Conservation (phyloP, 2,888 invertebrate genomes). For the Drymonia ruficornis region DNA sequence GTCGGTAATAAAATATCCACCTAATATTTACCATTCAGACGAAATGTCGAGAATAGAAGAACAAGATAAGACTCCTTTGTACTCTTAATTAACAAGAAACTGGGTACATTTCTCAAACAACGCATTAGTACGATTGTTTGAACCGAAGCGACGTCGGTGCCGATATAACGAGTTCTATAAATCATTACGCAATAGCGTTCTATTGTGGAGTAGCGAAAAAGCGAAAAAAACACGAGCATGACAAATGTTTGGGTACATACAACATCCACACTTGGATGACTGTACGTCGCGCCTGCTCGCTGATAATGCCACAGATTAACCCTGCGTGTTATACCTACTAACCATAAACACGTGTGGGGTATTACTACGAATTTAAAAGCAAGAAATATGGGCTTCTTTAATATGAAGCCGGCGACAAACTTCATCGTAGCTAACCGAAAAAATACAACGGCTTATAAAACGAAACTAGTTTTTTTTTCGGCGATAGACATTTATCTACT, state of each 20-base stretch:
- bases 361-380: slow-evolving; percentile 11
- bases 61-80: slow-evolving; percentile 22
- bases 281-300: slow-evolving; percentile 12
- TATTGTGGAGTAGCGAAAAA: slow-evolving; percentile 7
- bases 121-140: slow-evolving; percentile 12
- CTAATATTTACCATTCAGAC: slow-evolving; percentile 1
- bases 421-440: neutral
- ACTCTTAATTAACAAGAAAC: slow-evolving; percentile 31
- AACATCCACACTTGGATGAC: slow-evolving; percentile 18
- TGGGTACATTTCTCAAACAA: slow-evolving; percentile 25
- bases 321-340: slow-evolving; percentile 11
- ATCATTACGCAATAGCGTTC: slow-evolving; percentile 14
- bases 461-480: neutral
- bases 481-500: slow-evolving; percentile 1
- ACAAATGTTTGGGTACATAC: slow-evolving; percentile 17
- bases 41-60: slow-evolving; percentile 12
- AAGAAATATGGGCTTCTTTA: slow-evolving; percentile 11
- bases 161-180: slow-evolving; percentile 7
- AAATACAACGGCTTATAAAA: neutral
- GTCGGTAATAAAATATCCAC: slow-evolving; percentile 18
- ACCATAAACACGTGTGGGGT: slow-evolving; percentile 14
- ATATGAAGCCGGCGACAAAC: neutral
- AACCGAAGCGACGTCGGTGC: slow-evolving; percentile 5
- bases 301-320: slow-evolving; percentile 26
- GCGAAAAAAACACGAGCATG: slow-evolving; percentile 8